Evolutionary conservation across 1,140 invertebrate species (phyloP).

Genomic region (Drosophila ambigua): DNA sequence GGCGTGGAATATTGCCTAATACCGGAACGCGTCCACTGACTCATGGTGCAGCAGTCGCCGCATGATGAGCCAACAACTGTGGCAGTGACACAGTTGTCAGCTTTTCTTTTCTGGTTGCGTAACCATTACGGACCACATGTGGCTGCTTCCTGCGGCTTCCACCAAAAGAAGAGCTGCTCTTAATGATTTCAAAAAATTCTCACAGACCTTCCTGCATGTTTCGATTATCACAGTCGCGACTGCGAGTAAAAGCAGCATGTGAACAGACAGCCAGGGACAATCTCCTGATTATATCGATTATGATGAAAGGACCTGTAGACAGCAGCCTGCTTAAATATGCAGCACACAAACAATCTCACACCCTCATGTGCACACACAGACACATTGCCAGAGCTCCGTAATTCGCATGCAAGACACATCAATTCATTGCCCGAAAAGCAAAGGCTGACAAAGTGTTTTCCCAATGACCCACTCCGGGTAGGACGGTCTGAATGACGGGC

Average conservation of each 20-base stretch:
- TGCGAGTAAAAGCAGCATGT: no score
- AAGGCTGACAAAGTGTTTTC: slow-evolving; percentile 58
- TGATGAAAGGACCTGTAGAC: not conserved
- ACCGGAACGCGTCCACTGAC: not conserved
- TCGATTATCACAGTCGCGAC: no score
- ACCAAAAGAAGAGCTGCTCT: no score
- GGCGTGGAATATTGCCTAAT: slow-evolving; percentile 35
- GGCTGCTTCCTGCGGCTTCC: no score
- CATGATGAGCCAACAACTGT: not conserved
- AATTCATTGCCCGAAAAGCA: slow-evolving; percentile 60
- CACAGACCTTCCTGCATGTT: no score
- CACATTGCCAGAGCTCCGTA: slow-evolving; percentile 25
- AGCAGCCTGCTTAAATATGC: slow-evolving; percentile 12
- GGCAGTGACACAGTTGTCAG: not conserved
- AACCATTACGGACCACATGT: no score
- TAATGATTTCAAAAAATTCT: no score
- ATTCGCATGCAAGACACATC: slow-evolving; percentile 71
- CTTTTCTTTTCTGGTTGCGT: no score
- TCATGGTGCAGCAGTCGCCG: not conserved
- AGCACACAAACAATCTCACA: not conserved
- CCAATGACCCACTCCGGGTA: slow-evolving; percentile 26
- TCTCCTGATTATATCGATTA: not conserved
- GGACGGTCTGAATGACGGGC: not conserved
- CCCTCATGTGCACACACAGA: not conserved
- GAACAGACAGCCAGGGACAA: no score